Percentiles rank a stretch among this genome's conserved stretches.
These are phyloP conservation scores for Stichopus chloronotus DNA, from an alignment of 35 echinoderm and acorn worm genomes.

Conservation along the genomic window DNA sequence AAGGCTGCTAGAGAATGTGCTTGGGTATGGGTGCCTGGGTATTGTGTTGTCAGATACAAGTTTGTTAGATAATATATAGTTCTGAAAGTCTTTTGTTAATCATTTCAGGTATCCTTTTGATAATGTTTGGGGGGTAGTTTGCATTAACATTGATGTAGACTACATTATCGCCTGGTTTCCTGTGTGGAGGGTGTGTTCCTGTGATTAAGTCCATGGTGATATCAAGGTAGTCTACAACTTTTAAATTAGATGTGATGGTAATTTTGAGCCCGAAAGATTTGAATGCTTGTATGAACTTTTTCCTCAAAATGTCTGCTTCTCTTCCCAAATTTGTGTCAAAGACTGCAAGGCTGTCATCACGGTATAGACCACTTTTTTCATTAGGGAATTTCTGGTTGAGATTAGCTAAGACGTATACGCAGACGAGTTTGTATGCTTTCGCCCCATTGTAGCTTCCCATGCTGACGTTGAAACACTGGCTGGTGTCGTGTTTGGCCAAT, in stretches of 20 bases:
- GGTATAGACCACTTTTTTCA: neutral
- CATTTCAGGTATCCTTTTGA: neutral
- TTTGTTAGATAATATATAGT: neutral
- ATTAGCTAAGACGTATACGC: neutral
- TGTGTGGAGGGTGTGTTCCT: neutral
- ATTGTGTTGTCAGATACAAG: too few relatives aligned
- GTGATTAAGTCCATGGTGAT: constrained; percentile 5
- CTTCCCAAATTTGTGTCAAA: neutral
- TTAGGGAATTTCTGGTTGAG: neutral
- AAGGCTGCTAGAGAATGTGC: too few relatives aligned
- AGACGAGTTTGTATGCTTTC: neutral
- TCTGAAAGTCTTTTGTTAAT: neutral
- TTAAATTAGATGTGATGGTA: constrained; percentile 2
- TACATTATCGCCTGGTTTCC: neutral
- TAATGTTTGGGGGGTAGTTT: neutral
- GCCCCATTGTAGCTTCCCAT: constrained; percentile 9
- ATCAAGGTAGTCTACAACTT: constrained; percentile 25
- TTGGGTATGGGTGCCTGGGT: too few relatives aligned
- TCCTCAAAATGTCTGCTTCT: constrained; percentile 10
- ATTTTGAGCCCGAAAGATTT: neutral
- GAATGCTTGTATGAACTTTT: neutral
- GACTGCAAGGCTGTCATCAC: neutral
- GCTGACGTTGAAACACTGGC: neutral
- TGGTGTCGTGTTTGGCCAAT: neutral
- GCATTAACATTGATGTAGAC: neutral